Conservation (phyloP, 64 coral and sea anemone genomes). For the Platygyra sinensis region DNA sequence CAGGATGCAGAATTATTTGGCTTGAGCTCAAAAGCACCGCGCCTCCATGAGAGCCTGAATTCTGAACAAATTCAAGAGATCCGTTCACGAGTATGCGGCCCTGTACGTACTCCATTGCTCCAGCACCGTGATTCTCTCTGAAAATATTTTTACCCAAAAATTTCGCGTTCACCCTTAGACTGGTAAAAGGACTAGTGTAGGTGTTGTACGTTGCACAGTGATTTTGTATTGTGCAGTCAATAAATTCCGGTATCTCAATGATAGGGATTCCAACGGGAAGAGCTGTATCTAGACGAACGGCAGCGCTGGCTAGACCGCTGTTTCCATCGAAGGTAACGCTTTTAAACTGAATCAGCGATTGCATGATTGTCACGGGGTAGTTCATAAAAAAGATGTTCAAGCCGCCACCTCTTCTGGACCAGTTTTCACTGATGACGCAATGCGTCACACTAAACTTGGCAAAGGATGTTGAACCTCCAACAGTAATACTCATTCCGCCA, state of each 20-base stretch:
- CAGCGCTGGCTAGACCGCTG: neutral
- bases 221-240: slow-evolving; percentile 59
- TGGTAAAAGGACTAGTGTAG: slow-evolving; percentile 57
- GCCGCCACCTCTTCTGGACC: slow-evolving; percentile 59
- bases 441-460: slow-evolving; percentile 28
- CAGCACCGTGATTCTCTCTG: slow-evolving; percentile 55
- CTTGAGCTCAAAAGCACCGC: slow-evolving; percentile 52
- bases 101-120: slow-evolving; percentile 50
- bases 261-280: slow-evolving; percentile 50
- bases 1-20: slow-evolving; percentile 73
- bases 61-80: slow-evolving; percentile 47
- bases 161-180: slow-evolving; percentile 48
- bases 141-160: slow-evolving; percentile 70
- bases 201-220: slow-evolving; percentile 3
- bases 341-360: neutral
- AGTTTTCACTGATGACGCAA: slow-evolving; percentile 57
- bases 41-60: slow-evolving; percentile 65
- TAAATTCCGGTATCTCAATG: slow-evolving; percentile 49
- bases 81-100: slow-evolving; percentile 72
- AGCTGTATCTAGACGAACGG: slow-evolving; percentile 56
- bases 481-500: slow-evolving; percentile 43
- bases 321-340: slow-evolving; percentile 38
- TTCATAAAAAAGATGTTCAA: slow-evolving; percentile 71
- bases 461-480: slow-evolving; percentile 40
- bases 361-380: neutral